Base-by-base conservation (phyloP, 1,140 invertebrate species). In the Trachelipus rathkii region DNA sequence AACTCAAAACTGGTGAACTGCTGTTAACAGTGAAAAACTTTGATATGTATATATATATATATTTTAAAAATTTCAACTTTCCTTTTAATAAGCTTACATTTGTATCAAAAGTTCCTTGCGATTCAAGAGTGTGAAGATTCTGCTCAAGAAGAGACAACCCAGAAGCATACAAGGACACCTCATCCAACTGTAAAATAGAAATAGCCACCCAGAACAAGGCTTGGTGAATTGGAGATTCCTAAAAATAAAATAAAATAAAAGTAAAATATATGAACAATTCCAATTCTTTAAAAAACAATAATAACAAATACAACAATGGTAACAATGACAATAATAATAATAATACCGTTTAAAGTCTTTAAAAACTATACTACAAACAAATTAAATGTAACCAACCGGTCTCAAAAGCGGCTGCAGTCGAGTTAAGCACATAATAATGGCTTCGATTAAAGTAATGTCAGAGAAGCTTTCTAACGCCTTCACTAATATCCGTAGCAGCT, bases 161-260 rank as follows among this genome's bases (percentile, higher is more conserved):
- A 21, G 95, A 93, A 3, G 94, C 95, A 85, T 98, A 99, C 0
- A 99, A 85, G 0, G 92, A 91, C 15, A 92, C 89, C 84, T 98
- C 95, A 83, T 99, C 96, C 79, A 98, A 85, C 83, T 99, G 96
- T 13, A 99, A 86, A 10, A 98, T 94, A 0, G 95, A 97, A 0
- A 96, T 92, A 5, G 95, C 94, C 21, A 98, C 93, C 96, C 96
- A 99, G 85, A 98, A 98, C 79, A 98, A 87, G 69, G 95, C 94
- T 77, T 91, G 90, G 88, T 98, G 96, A 82, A 98, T 97, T 0
- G 93, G 91, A 6, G 96, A 98, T 87, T 97, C 95, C 91, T 92
- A 74, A 21, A 21, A 73, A 71, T 71, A 5, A 50, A 73, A 50
- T 3, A 33, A 33, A 33, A 33, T 33, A 33, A 33, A 33, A n/a